Base-by-base conservation (phyloP, 2,113 vertebrate species). In the Monopterus albus region DNA sequence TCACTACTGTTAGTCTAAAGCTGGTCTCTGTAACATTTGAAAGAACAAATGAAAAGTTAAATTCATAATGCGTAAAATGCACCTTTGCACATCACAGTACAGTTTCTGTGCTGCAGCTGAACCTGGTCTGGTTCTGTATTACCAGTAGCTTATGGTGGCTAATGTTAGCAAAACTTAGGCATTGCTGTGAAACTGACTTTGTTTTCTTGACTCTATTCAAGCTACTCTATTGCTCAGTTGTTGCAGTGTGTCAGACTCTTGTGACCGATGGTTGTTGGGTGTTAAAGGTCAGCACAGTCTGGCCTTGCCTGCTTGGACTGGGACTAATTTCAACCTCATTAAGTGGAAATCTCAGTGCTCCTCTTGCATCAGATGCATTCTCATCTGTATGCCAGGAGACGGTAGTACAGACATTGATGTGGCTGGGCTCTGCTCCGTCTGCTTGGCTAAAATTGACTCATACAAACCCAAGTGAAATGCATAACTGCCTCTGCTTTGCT, bases 351-450 rank as follows among this genome's bases (percentile, higher is more conserved):
- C 75, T 61, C 66, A 64, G 78, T 66, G 58, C 74, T 74, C 57
- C 52, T 63, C 68, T 74, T 3, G 17, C 39, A 43, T 29, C 50
- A 69, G 84, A 59, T 68, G 3, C 46, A 14, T 20, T 33, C 81
- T 88, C 81, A 82, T 90, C 72, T 77, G 75, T 85, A 83, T 84
- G 75, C 84, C 46, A 25, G 43, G 38, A 71, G 47, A 72, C 71
- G 12, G 66, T 51, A 75, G 84, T 67, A 38, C 67, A 72, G 76
- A 88, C 79, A 29, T 79, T 67, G 51, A 35, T 67, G 75, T 2
- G 47, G 56, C 77, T 8, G 55, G 39, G 7, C 56, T 78, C 53
- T 23, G 50, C 72, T 63, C 70, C 13, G 64, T 80, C 86, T 76
- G 68, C 59, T 66, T 26, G 57, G 56, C 58, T 56, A 18, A 63